Evolutionary conservation across 2,888 invertebrate genomes (phyloP), one percentile per base, ranked within the genome.

Genomic region (Cephonodes hylas): DNA sequence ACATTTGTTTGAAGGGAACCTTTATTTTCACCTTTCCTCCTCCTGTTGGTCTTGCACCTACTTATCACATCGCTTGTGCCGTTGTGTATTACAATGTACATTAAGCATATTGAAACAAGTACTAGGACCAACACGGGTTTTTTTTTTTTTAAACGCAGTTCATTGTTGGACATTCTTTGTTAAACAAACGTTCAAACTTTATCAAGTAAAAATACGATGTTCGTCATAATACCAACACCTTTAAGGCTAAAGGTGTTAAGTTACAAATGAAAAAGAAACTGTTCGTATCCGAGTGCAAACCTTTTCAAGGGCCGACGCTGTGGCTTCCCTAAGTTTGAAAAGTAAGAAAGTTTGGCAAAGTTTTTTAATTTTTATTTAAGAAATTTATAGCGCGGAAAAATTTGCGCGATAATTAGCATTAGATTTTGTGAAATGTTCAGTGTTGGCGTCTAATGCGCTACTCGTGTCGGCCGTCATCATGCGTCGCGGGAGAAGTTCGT

Each of bases 391-490:
- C 44, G 62, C 57, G 60, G 59, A 69, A 76, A 76, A 74, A 75
- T 74, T 74, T 67, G 63, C 71, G 65, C 68, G 72, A 77, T 87
- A 88, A 88, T 86, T 89, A 88, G 78, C 70, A 66, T 63, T 66
- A 77, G 74, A 79, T 84, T 88, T 86, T 38, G 10, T 79, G 77
- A 79, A 84, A 82, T 82, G 80, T 85, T 79, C 74, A 72, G 76
- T 79, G 81, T 84, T 83, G 76, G 77, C 81, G 80, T 86, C 88
- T 91, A 92, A 92, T 92, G 92, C 91, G 88, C 84, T 88, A 91
- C 89, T 87, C 91, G 84, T 92, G 92, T 92, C 82, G 86, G 89
- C 89, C 89, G 92, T 92, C 91, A 91, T 87, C 90, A 88, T 86
- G 89, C 87, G 88, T 90, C 90, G 89, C 89, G 87, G 87, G 84